Percentiles rank a stretch among this genome's conserved stretches.
These are phyloP conservation scores for Antennarius maculatus DNA, from an alignment of 2,797 vertebrate species.

Conservation along the genomic window DNA sequence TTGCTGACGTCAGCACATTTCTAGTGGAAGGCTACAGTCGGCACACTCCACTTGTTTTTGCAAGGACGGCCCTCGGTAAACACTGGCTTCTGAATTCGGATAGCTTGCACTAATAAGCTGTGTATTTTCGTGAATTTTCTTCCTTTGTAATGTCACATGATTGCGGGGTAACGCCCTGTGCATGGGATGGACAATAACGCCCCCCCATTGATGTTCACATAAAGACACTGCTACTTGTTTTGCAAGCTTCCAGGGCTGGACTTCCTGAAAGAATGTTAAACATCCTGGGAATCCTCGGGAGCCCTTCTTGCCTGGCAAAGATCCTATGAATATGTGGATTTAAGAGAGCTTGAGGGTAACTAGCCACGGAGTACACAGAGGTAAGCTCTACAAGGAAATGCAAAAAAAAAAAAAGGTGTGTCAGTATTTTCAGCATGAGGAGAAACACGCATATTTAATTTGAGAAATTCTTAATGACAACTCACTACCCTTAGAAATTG, in stretches of 20 bases:
- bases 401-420: slow-evolving; percentile 4
- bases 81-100: slow-evolving; percentile 33
- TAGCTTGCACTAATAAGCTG: slow-evolving; percentile 41
- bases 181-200: slow-evolving; percentile 77
- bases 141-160: slow-evolving; percentile 61
- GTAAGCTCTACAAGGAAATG: slow-evolving; percentile 11
- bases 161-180: slow-evolving; percentile 57
- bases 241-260: slow-evolving; percentile 53
- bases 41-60: slow-evolving; percentile 7
- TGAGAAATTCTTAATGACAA: slow-evolving; percentile 15
- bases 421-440: slow-evolving; percentile 44
- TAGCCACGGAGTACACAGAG: slow-evolving; percentile 3
- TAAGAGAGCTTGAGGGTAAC: slow-evolving; percentile 23
- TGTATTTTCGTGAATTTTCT: slow-evolving; percentile 33
- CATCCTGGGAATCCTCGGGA: slow-evolving; percentile 74
- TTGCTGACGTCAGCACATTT: neutral
- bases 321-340: slow-evolving; percentile 43
- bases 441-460: neutral
- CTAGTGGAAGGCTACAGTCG: slow-evolving; percentile 20
- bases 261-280: slow-evolving; percentile 70
- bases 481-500: neutral
- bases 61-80: slow-evolving; percentile 16
- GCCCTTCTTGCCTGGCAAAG: slow-evolving; percentile 14
- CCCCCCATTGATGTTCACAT: slow-evolving; percentile 72
- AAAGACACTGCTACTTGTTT: slow-evolving; percentile 34